phyloP scores from a whole-genome alignment of 2,797 vertebrate species.

The Aeoliscus strigatus region DNA sequence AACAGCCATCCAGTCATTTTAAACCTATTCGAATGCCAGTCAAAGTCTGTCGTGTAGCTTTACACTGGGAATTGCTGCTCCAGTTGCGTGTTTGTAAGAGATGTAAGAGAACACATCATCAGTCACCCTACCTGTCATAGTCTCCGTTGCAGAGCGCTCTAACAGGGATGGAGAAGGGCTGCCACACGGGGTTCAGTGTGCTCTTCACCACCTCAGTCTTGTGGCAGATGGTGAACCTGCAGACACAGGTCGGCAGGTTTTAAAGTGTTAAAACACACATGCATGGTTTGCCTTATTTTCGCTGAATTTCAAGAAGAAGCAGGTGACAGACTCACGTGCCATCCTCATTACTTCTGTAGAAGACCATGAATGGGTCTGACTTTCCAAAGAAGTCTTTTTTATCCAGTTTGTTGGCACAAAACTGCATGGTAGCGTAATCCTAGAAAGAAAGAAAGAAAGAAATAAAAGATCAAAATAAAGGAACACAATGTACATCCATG shows the following conservation, averaged over 20 bases:
- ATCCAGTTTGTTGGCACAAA: constrained; percentile 94
- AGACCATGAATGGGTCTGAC: constrained; percentile 94
- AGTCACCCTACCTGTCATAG: constrained; percentile 80
- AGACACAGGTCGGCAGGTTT: constrained; percentile 23
- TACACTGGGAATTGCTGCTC: constrained; percentile 8
- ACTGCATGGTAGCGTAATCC: constrained; percentile 93
- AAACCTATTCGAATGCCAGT: too few species aligned
- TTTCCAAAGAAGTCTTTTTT: constrained; percentile 98
- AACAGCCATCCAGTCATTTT: constrained; percentile 11
- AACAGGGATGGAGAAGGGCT: constrained; percentile 88
- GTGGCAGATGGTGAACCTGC: constrained; percentile 94
- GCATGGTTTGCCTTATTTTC: constrained; percentile 1
- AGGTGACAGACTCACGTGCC: constrained; percentile 82
- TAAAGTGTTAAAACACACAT: constrained; percentile 18
- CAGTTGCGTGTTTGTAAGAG: neutral
- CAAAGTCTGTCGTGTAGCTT: too few species aligned
- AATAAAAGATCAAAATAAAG: constrained; percentile 22
- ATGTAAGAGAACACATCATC: constrained; percentile 9
- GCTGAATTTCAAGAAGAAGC: neutral
- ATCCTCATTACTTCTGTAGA: constrained; percentile 94
- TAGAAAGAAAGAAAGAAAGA: constrained; percentile 45
- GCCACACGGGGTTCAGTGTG: constrained; percentile 89
- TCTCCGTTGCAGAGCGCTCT: constrained; percentile 92
- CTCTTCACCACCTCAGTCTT: constrained; percentile 93
- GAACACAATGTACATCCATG: constrained; percentile 40